Conservation (phyloP, 2,888 invertebrate species). For the Tachina fera region DNA sequence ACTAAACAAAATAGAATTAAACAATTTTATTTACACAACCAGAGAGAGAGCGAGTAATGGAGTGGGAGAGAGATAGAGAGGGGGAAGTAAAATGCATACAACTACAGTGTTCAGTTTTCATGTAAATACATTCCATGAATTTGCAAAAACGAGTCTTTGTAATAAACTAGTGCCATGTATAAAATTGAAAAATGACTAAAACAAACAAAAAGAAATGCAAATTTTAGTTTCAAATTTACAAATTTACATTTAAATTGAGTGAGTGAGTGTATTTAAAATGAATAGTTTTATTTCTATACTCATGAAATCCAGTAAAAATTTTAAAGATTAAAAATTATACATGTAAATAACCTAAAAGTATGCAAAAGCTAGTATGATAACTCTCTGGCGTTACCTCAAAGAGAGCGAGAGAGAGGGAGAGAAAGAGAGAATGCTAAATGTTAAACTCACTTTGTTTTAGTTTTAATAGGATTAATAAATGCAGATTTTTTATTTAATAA, state of each 20-base stretch:
- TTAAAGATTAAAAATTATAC: not conserved
- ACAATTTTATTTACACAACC: not conserved
- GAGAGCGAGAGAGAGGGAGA: no score
- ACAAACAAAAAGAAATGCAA: not conserved
- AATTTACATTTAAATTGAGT: conserved; percentile 52
- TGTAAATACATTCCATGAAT: conserved; percentile 24
- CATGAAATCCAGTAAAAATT: conserved; percentile 6
- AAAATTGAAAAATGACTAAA: not conserved
- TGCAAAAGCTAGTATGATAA: not conserved
- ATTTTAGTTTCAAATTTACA: not conserved
- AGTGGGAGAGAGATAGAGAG: no score
- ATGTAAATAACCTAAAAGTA: conserved; percentile 12
- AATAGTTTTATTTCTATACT: conserved; percentile 26
- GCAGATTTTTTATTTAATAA: no score
- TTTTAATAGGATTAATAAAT: no score
- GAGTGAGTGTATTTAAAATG: conserved; percentile 9
- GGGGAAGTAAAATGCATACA: not conserved
- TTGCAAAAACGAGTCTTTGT: conserved; percentile 47
- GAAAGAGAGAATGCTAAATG: no score
- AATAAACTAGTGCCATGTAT: not conserved
- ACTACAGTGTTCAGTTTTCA: not conserved
- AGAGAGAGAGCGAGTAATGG: not conserved
- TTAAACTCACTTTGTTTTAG: no score
- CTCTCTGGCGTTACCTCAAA: no score
- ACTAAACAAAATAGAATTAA: conserved; percentile 31